These are phyloP conservation scores for Ispidina picta DNA, from an alignment of 2,797 vertebrate species.

Conservation along the genomic window DNA sequence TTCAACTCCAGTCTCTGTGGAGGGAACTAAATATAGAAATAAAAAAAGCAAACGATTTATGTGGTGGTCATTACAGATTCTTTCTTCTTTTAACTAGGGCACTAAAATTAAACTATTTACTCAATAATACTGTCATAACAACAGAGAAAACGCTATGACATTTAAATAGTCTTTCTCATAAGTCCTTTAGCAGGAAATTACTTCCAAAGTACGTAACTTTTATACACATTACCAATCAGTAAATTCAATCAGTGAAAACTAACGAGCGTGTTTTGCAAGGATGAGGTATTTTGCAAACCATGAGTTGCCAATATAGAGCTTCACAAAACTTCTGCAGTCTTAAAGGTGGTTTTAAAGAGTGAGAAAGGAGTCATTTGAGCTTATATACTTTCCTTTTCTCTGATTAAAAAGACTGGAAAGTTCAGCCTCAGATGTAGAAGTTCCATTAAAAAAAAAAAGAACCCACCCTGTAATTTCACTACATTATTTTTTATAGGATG, in stretches of 20 bases:
- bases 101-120: slow-evolving; percentile 79
- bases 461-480: neutral
- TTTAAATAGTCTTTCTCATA: slow-evolving; percentile 73
- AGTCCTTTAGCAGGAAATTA: slow-evolving; percentile 65
- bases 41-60: slow-evolving; percentile 66
- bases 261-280: slow-evolving; percentile 51
- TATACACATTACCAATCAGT: slow-evolving; percentile 72
- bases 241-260: slow-evolving; percentile 71
- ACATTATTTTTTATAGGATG: slow-evolving; percentile 1
- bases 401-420: slow-evolving; percentile 29
- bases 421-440: slow-evolving; percentile 52
- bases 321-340: slow-evolving; percentile 41
- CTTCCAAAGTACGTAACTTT: slow-evolving; percentile 70
- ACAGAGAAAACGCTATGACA: slow-evolving; percentile 54
- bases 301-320: slow-evolving; percentile 57
- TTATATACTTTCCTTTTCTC: slow-evolving; percentile 16
- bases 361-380: slow-evolving; percentile 28
- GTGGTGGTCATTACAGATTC: slow-evolving; percentile 66
- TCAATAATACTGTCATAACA: slow-evolving; percentile 74
- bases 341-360: slow-evolving; percentile 26
- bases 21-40: slow-evolving; percentile 74
- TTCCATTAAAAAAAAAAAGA: neutral
- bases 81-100: slow-evolving; percentile 70
- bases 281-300: slow-evolving; percentile 52
- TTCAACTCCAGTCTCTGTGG: slow-evolving; percentile 65